Evolutionary conservation across 2,113 vertebrate genomes (phyloP), one percentile per base, ranked within the genome.

Genomic region (Nannobrachium achirus): DNA sequence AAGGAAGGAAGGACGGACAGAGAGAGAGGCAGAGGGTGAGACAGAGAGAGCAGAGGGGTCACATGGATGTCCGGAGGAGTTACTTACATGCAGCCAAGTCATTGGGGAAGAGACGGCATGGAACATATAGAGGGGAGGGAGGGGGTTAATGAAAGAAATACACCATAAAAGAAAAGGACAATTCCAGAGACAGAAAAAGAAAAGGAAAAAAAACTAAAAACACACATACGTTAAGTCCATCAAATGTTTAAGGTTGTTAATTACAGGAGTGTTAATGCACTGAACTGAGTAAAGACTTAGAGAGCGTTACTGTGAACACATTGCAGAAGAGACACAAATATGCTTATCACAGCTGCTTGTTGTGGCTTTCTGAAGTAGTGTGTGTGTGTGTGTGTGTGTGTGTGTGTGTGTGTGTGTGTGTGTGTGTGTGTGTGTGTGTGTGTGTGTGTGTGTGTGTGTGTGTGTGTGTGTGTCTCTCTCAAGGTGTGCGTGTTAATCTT

Each of bases 31-130:
- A 18, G 19, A 76, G 15, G 61, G 61, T 1, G 0, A 51, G 57
- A 41, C 2, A 38, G 38, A 15, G 7, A 16, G 61, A 71, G 67
- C 59, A 76, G 65, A 76, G 33, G 77, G 57, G 39, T 8, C 8
- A 79, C 41, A 10, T 9, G 10, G 60, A 71, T 77, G 63, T 83
- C 66, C 92, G 92, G 92, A 93, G 92, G 92, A 93, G 94, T 98
- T 99, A 99, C 97, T 99, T 98, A 99, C 97, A 99, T 98, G 96
- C 97, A 99, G 93, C 97, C 96, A 97, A 92, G 95, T 96, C 97
- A 97, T 95, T 98, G 94, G 96, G 94, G 95, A 94, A 95, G 94
- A 97, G 96, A 98, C 94, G 92, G 97, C 97, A 95, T 99, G 97
- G 95, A 96, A 97, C 94, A 96, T 97, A 95, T 92, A 97, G 88